Conservation (phyloP, 2,113 vertebrate species). For the Candoia aspera region DNA sequence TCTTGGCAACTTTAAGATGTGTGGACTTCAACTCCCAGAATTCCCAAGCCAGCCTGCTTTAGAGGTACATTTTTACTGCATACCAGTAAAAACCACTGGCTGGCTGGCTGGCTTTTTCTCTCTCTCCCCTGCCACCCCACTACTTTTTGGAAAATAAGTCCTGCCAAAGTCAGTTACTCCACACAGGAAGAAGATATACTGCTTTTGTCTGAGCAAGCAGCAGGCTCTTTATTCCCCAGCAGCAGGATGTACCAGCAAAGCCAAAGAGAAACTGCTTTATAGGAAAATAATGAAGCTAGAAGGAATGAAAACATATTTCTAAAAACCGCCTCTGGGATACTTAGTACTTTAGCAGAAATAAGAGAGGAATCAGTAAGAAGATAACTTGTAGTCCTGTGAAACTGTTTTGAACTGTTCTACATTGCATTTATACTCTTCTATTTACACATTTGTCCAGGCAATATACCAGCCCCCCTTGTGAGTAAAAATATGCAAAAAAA, state of each 20-base stretch:
- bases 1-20: too few relatives aligned
- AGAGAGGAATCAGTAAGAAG: not conserved
- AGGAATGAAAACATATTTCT: not conserved
- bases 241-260: not conserved
- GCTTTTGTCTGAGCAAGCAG: not conserved
- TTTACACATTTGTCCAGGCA: not conserved
- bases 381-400: not conserved
- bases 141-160: not conserved
- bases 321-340: not conserved
- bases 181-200: not conserved
- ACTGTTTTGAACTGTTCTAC: not conserved
- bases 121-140: not conserved
- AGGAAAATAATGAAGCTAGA: not conserved
- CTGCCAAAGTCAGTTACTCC: not conserved
- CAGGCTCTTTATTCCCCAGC: not conserved
- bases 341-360: not conserved
- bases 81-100: not conserved
- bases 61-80: not conserved
- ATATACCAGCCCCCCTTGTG: too few relatives aligned
- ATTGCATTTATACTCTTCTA: not conserved
- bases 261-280: not conserved
- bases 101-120: not conserved
- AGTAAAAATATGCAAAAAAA: not conserved
- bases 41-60: not conserved
- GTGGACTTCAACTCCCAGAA: too few relatives aligned